A percentile compares a stretch with the other conserved stretches of the same genome.
Evolutionary conservation across 2,113 vertebrate species (phyloP).

Genomic region (Pithys albifrons): DNA sequence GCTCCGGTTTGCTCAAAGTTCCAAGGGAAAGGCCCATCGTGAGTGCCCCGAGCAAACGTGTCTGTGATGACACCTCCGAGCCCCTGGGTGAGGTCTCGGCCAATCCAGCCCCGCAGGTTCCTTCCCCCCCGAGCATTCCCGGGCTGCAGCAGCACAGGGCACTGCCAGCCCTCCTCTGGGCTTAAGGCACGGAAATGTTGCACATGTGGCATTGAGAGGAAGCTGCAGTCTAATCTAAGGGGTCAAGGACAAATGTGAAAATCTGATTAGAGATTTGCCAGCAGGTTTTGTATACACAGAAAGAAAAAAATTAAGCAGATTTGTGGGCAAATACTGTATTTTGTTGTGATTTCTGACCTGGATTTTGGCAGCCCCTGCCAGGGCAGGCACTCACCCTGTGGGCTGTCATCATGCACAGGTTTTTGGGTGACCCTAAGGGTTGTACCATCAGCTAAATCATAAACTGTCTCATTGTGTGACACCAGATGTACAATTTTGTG

Average conservation of each 20-base stretch:
- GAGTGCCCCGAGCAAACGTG: not conserved
- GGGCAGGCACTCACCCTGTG: accelerated
- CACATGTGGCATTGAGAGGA: not conserved
- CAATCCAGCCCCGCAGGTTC: not conserved
- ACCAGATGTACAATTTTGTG: not conserved
- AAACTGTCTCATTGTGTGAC: not conserved
- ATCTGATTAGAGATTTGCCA: not conserved
- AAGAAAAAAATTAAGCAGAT: not conserved
- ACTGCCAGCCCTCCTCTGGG: not conserved
- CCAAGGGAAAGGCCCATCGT: not conserved
- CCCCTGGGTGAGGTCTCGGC: not conserved
- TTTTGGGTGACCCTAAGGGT: not conserved
- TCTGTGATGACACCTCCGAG: not conserved
- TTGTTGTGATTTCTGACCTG: not conserved
- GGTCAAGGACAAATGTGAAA: not conserved
- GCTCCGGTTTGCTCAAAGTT: not conserved
- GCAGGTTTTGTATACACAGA: not conserved
- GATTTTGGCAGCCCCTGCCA: not conserved
- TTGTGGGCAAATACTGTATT: accelerated
- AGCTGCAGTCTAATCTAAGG: not conserved
- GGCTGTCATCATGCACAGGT: not conserved
- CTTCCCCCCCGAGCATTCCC: not conserved
- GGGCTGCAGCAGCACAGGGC: not conserved
- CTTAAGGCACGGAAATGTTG: not conserved
- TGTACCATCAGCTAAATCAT: not conserved